Evolutionary conservation across 2,888 invertebrate genomes (phyloP).

Genomic region (Halictus ligatus): DNA sequence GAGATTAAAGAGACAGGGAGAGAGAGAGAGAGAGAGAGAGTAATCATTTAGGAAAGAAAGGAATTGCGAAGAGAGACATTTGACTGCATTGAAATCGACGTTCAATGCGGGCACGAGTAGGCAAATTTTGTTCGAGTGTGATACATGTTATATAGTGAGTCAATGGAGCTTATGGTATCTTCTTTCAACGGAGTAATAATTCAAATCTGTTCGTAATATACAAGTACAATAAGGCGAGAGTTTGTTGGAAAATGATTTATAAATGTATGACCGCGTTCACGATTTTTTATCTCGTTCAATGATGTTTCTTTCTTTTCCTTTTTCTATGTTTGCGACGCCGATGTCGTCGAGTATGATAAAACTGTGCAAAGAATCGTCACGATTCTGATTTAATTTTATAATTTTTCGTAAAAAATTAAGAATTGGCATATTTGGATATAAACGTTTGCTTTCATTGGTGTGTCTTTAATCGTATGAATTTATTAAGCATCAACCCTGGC

Average conservation of each 20-base stretch:
- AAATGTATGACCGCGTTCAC: not conserved
- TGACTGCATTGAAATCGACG: slow-evolving; percentile 18
- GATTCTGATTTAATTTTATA: not conserved
- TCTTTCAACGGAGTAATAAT: not conserved
- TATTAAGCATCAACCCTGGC: not conserved
- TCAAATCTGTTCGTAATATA: slow-evolving; percentile 1
- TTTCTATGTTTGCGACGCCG: not conserved
- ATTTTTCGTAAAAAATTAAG: not conserved
- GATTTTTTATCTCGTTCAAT: slow-evolving; percentile 15
- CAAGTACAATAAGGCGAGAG: not conserved
- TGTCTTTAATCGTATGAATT: not conserved
- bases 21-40: not conserved
- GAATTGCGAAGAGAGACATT: slow-evolving; percentile 5
- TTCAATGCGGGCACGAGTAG: slow-evolving; percentile 28
- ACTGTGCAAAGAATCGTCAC: not conserved
- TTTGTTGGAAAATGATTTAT: not conserved
- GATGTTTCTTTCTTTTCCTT: not conserved
- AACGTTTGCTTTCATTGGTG: not conserved
- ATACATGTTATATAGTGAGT: slow-evolving; percentile 20
- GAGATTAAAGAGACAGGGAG: not conserved
- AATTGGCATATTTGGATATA: not conserved
- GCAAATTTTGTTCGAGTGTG: not conserved
- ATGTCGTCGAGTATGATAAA: not conserved
- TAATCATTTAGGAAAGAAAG: not conserved
- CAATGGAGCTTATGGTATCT: slow-evolving; percentile 5